A percentile compares a stretch with the other conserved stretches of the same genome.
Conservation (phyloP, 2,888 invertebrate species). For the Cephus nigrinus region DNA sequence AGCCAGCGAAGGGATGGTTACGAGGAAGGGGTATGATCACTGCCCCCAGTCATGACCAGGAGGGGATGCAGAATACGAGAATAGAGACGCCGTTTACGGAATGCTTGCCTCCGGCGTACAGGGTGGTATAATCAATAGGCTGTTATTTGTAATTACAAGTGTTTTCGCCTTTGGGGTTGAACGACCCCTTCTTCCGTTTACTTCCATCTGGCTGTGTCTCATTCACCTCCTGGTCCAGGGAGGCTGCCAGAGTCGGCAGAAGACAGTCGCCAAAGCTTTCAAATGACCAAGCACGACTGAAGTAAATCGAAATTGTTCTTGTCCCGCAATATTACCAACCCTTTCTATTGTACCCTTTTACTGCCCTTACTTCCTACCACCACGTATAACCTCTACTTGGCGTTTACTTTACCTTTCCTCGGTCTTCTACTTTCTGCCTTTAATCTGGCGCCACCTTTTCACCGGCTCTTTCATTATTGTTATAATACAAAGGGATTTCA, state of each 20-base stretch:
- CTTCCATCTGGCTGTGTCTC: background rate
- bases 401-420: too few species aligned
- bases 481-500: background rate
- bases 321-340: background rate
- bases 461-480: background rate
- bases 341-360: background rate
- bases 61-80: slow-evolving; percentile 11
- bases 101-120: slow-evolving; percentile 1
- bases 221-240: background rate
- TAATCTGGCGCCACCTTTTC: background rate
- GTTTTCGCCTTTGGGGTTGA: slow-evolving; percentile 26
- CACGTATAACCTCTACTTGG: background rate
- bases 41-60: background rate
- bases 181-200: background rate
- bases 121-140: slow-evolving; percentile 34
- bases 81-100: slow-evolving; percentile 8
- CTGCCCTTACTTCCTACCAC: background rate
- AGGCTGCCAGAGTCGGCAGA: background rate
- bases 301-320: background rate
- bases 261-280: background rate
- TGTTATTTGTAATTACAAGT: slow-evolving; percentile 48
- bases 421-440: background rate
- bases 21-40: background rate
- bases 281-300: background rate
- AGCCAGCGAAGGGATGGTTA: background rate